A percentile compares a stretch with the other conserved stretches of the same genome.
Evolutionary conservation across 2,113 vertebrate genomes (phyloP).

Genomic region (Phasianus colchicus): DNA sequence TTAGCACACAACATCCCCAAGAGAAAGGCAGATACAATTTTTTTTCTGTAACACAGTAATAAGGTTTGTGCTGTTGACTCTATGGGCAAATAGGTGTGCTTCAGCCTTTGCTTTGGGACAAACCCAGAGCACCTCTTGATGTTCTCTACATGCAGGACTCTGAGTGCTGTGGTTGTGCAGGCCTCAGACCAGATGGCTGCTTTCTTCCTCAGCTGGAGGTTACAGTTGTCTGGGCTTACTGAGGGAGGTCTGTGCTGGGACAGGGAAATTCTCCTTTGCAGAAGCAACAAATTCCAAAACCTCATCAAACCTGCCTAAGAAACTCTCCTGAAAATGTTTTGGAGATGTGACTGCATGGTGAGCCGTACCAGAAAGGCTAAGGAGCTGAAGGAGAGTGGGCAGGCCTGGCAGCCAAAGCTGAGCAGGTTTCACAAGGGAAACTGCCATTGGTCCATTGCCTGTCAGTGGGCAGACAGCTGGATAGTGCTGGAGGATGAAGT

Average conservation of each 20-base stretch:
- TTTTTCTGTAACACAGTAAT: not conserved
- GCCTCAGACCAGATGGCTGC: no score
- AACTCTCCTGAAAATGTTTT: not conserved
- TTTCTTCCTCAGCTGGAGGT: no score
- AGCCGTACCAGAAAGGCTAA: not conserved
- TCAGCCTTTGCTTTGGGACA: not conserved
- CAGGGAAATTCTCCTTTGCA: not conserved
- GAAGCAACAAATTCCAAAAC: not conserved
- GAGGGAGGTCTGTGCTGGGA: not conserved
- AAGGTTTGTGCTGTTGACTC: not conserved
- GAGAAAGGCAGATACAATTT: not conserved
- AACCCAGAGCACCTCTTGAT: not conserved
- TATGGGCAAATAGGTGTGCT: not conserved
- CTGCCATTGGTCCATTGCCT: not conserved
- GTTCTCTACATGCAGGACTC: not conserved
- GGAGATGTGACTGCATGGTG: not conserved
- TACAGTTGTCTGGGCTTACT: not conserved
- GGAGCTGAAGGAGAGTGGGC: not conserved
- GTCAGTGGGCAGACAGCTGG: not conserved
- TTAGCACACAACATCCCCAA: not conserved
- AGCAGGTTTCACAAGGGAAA: rapidly evolving
- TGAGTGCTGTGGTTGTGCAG: not conserved
- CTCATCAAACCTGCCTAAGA: not conserved
- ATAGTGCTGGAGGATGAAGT: not conserved
- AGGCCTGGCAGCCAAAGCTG: not conserved